Evolutionary conservation across 2,113 vertebrate genomes (phyloP).

Genomic region (Echinops telfairi): DNA sequence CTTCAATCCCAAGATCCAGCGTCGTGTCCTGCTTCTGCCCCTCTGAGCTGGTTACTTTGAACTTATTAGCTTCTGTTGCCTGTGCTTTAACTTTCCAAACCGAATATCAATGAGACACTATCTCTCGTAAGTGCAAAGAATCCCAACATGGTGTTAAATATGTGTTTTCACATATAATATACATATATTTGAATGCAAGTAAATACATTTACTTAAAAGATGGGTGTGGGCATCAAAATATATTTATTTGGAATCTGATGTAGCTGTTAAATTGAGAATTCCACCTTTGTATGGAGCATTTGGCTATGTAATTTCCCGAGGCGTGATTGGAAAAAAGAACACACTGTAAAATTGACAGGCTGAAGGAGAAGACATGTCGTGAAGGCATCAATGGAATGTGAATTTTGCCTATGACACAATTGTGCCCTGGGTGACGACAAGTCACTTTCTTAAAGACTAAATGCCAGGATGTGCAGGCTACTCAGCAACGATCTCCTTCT

Average conservation of each 20-base stretch:
- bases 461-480: background rate
- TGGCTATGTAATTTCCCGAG: background rate
- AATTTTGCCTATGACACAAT: background rate
- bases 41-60: background rate
- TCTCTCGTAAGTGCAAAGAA: background rate
- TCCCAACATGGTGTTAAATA: background rate
- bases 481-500: background rate
- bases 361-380: background rate
- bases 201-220: no score
- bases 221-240: no score
- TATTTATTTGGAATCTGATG: no score
- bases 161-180: no score
- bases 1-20: background rate
- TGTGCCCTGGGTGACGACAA: background rate
- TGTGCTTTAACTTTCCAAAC: background rate
- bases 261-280: background rate
- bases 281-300: background rate
- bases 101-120: background rate
- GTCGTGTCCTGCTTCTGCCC: background rate
- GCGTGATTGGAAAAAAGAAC: background rate
- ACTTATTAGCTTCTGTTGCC: background rate
- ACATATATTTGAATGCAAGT: no score
- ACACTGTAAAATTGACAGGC: background rate
- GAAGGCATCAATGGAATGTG: background rate
- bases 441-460: background rate